Conservation (phyloP, 1,140 invertebrate genomes). For the Nebria ingens region DNA sequence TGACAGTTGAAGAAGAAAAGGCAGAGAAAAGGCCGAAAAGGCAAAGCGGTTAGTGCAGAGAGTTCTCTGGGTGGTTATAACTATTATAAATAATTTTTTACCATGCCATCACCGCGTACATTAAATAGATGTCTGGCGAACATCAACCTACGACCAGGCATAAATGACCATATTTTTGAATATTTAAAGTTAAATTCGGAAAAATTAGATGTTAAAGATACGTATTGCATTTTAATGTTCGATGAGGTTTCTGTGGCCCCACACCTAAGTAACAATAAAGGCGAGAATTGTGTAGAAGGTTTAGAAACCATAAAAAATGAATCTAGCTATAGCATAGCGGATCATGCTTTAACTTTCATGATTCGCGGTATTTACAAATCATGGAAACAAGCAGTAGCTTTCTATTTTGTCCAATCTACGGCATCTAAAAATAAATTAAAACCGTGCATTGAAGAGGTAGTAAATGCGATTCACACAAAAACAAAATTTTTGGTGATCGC, state of each 20-base stretch:
- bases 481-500: too few species aligned
- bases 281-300: conserved; percentile 22
- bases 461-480: background rate
- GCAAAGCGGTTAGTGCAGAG: too few species aligned
- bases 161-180: conserved; percentile 24
- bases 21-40: too few species aligned
- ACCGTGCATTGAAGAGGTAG: background rate
- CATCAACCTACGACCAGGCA: conserved; percentile 17
- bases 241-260: conserved; percentile 29
- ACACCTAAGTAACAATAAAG: conserved; percentile 21
- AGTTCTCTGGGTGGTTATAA: too few species aligned
- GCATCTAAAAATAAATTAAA: background rate
- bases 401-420: conserved; percentile 16
- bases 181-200: conserved; percentile 19
- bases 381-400: conserved; percentile 28
- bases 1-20: too few species aligned
- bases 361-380: conserved; percentile 23
- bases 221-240: conserved; percentile 26
- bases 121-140: conserved; percentile 10
- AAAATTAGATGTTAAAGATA: conserved; percentile 21
- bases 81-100: too few species aligned
- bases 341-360: conserved; percentile 30
- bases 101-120: conserved; percentile 14
- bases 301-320: conserved; percentile 22
- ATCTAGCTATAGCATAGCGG: conserved; percentile 20